Percentiles rank a stretch among this genome's conserved stretches.
Evolutionary conservation across 2,113 vertebrate genomes (phyloP).

Genomic region (Hymenochirus boettgeri): DNA sequence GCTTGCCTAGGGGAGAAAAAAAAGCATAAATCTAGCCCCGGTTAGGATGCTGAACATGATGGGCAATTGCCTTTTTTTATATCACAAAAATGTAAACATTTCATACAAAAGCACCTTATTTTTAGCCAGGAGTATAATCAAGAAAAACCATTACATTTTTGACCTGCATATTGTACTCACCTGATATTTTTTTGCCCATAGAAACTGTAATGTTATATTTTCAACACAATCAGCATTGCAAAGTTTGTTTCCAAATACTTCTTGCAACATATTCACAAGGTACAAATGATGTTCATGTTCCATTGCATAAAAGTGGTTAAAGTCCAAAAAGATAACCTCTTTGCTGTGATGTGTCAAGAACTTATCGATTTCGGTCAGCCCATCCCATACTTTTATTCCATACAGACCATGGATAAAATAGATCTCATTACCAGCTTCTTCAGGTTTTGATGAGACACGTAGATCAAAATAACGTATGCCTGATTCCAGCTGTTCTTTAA

Average conservation of each 20-base stretch:
- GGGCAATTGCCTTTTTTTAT: too few relatives aligned
- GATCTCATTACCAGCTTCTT: constrained; percentile 76
- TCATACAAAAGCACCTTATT: too few relatives aligned
- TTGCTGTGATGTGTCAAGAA: constrained; percentile 77
- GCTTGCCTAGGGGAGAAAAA: too few relatives aligned
- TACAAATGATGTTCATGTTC: constrained; percentile 76
- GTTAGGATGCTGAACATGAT: too few relatives aligned
- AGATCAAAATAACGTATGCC: constrained; percentile 97
- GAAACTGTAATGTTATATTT: constrained; percentile 71
- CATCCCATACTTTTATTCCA: constrained; percentile 86
- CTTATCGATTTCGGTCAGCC: constrained; percentile 78
- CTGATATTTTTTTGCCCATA: constrained; percentile 88
- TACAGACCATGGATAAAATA: constrained; percentile 96
- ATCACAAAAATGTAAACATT: too few relatives aligned
- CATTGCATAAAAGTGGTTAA: constrained; percentile 98
- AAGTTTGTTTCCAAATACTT: constrained; percentile 82
- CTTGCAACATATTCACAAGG: constrained; percentile 74
- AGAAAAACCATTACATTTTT: background rate
- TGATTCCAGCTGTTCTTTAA: constrained; percentile 87
- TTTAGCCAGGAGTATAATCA: too few relatives aligned
- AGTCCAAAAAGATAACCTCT: constrained; percentile 89
- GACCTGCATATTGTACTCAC: constrained; percentile 52
- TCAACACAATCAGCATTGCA: constrained; percentile 75
- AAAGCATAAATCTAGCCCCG: too few relatives aligned
- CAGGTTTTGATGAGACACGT: constrained; percentile 91